Percentiles rank a stretch among this genome's conserved stretches.
phyloP scores from a whole-genome alignment of 2,888 invertebrate genomes.

The Parelbella ahira region DNA sequence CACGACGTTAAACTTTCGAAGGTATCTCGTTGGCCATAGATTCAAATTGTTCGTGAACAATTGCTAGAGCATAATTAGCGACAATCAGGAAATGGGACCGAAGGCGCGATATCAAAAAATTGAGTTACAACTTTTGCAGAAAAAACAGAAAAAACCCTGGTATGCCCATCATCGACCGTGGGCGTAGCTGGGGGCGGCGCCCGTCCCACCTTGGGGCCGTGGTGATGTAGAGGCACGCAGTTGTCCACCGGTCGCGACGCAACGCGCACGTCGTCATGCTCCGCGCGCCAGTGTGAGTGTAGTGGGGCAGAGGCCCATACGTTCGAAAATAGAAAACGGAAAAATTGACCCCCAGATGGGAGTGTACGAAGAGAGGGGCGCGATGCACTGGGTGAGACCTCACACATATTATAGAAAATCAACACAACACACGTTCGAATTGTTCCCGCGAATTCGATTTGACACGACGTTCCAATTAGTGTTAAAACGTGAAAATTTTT shows the following conservation, averaged over 20 bases:
- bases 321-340: slow-evolving; percentile 75
- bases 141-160: slow-evolving; percentile 40
- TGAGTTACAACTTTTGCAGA: slow-evolving; percentile 45
- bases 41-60: slow-evolving; percentile 30
- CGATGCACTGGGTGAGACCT: slow-evolving; percentile 93
- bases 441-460: slow-evolving; percentile 13
- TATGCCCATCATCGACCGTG: slow-evolving; percentile 38
- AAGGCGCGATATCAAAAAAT: slow-evolving; percentile 43
- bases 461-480: slow-evolving; percentile 5
- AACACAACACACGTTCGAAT: slow-evolving; percentile 2
- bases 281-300: slow-evolving; percentile 68
- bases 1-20: no score
- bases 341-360: slow-evolving; percentile 89
- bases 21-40: neutral
- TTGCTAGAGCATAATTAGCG: slow-evolving; percentile 33
- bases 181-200: slow-evolving; percentile 43
- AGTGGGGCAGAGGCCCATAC: slow-evolving; percentile 75
- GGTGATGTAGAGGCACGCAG: slow-evolving; percentile 39
- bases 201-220: slow-evolving; percentile 42
- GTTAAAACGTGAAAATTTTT: neutral
- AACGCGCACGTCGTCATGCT: slow-evolving; percentile 55
- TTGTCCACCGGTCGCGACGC: slow-evolving; percentile 69
- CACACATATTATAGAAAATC: slow-evolving; percentile 5
- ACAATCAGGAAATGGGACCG: slow-evolving; percentile 28
- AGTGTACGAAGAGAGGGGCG: slow-evolving; percentile 94